Conservation (phyloP, 2,888 invertebrate species). For the Morinoia aosen region DNA sequence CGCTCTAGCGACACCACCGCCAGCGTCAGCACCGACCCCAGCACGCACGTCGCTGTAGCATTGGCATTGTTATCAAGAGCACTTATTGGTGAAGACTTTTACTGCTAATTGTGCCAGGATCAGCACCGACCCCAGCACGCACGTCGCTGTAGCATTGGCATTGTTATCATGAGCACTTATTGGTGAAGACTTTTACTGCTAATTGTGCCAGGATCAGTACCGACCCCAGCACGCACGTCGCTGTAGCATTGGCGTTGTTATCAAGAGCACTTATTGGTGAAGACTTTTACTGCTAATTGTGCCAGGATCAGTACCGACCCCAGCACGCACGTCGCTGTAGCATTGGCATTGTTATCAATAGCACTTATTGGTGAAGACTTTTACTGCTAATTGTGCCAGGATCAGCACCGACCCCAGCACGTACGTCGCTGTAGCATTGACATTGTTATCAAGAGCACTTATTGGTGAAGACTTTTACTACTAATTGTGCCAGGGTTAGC, state of each 20-base stretch:
- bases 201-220: slow-evolving; percentile 25
- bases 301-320: background rate
- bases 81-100: too few relatives aligned
- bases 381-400: background rate
- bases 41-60: slow-evolving; percentile 20
- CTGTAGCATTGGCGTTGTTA: background rate
- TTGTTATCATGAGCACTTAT: background rate
- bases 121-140: slow-evolving; percentile 34
- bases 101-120: background rate
- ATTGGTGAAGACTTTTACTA: too few relatives aligned
- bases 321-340: background rate
- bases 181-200: too few relatives aligned
- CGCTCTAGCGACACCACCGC: slow-evolving; percentile 46
- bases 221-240: slow-evolving; percentile 13
- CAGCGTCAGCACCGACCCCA: slow-evolving; percentile 37
- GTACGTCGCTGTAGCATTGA: background rate
- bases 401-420: background rate
- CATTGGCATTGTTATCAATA: background rate
- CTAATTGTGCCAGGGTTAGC: background rate
- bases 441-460: too few relatives aligned
- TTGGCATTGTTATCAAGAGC: background rate
- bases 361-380: background rate
- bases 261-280: too few relatives aligned
- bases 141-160: background rate
- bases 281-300: too few relatives aligned